phyloP scores from a whole-genome alignment of 2,888 invertebrate species.

The Aleiodes testaceus region DNA sequence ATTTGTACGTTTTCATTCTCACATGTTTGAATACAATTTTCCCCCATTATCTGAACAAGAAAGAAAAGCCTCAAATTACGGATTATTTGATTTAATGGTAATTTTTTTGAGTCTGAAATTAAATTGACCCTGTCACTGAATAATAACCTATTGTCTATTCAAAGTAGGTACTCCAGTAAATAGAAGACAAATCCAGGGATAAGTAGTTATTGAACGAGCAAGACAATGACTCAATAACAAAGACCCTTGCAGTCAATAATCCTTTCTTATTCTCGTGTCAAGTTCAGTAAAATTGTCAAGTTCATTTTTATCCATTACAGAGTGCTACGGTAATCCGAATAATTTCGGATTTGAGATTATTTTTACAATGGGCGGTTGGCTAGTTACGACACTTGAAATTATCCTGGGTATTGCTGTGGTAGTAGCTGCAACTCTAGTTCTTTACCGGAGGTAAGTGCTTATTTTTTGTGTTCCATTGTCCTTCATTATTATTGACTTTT shows the following conservation, averaged over 20 bases:
- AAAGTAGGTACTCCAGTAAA: constrained; percentile 40
- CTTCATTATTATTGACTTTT: neutral
- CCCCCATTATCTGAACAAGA: neutral
- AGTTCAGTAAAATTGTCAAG: neutral
- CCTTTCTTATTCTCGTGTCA: too few species aligned
- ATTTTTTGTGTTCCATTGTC: neutral
- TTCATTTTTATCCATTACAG: constrained; percentile 3
- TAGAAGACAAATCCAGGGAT: constrained; percentile 31
- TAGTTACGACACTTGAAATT: constrained; percentile 62
- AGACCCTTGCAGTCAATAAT: constrained; percentile 10
- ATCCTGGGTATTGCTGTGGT: constrained; percentile 61
- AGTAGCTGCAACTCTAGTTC: constrained; percentile 60
- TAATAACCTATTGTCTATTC: constrained; percentile 3
- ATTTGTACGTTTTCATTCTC: constrained; percentile 1
- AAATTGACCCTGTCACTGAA: constrained; percentile 3
- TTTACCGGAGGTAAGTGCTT: constrained; percentile 63
- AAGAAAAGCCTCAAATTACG: neutral
- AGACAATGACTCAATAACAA: constrained; percentile 13
- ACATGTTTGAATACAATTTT: neutral
- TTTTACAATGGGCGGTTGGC: constrained; percentile 60
- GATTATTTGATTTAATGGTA: too few species aligned
- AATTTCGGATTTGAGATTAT: constrained; percentile 39
- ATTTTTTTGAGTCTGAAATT: too few species aligned
- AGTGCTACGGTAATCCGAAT: constrained; percentile 24
- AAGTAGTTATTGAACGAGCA: constrained; percentile 29